Evolutionary conservation across 37 sponge, comb jelly and placozoan genomes (phyloP), one percentile per base, ranked within the genome.

Genomic region (Eunapius fragilis): DNA sequence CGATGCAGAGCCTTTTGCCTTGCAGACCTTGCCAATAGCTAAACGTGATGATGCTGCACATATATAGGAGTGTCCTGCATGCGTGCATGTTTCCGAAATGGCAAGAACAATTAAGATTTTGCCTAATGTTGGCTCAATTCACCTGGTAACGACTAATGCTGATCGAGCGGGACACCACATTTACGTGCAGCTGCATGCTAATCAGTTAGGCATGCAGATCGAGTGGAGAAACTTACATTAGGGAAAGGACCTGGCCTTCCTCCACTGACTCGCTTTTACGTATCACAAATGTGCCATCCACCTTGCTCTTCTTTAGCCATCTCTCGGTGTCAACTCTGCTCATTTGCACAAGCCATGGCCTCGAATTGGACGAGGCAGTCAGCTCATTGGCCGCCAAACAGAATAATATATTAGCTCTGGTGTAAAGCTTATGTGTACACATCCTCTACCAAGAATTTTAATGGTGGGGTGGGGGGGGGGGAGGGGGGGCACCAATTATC

Each of bases 221-320:
- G 70, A 19, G 58, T 58, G 58, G 19, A 37, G 25, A 10, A 26
- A 80, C 94, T 93, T 27, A 95, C 96, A 88, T 89, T 30, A 90
- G 84, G 22, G 97, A 97, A 28, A 97, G 88, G 30, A 97, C 97
- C 71, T 97, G 90, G 17, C 93, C 95, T 68, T 93, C 97, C 74
- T 89, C 88, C 41, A 92, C 86, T 2, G 91, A 91, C 76, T 95
- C 98, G 77, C 96, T 95, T n/a, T 85, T 75, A 45, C 98, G 68
- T 58, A 97, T 91, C 24, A 97, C 78, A 80, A 93, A 97, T 41
- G 93, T 80, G 28, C 97, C 97, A 82, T 94, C 93, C 58, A 58
- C 79, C 68, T 71, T 77, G 71, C 71, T 89, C 45, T 95, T 86
- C 47, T 89, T 82, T 25, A 97, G 80, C 37, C 93, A 76, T 74